Percentiles rank a stretch among this genome's conserved stretches.
Evolutionary conservation across 2,113 vertebrate genomes (phyloP).

Genomic region (Eurypyga helias): DNA sequence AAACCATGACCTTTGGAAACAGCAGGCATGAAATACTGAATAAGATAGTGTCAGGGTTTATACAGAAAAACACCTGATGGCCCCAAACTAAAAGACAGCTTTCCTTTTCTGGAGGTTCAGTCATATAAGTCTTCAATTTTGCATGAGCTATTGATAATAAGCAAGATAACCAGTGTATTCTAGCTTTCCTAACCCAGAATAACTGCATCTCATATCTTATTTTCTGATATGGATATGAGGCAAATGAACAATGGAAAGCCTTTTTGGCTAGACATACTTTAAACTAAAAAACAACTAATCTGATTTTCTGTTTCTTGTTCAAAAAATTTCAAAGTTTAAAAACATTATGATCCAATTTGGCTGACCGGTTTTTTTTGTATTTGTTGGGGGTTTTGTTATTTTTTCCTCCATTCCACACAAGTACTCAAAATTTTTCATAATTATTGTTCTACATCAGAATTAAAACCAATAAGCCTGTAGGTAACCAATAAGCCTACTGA

Average conservation of each 20-base stretch:
- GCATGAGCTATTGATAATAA: background rate
- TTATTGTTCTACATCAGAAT: background rate
- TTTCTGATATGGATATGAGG: background rate
- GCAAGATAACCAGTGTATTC: background rate
- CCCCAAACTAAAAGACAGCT: background rate
- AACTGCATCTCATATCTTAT: background rate
- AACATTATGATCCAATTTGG: background rate
- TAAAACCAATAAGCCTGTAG: background rate
- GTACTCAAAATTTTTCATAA: background rate
- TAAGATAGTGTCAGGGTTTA: background rate
- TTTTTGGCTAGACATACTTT: background rate
- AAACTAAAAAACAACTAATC: background rate
- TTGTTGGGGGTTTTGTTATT: background rate
- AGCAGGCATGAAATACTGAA: background rate
- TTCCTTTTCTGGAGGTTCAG: background rate
- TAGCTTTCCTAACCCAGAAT: background rate
- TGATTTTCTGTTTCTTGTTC: background rate
- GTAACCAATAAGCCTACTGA: background rate
- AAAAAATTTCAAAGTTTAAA: background rate
- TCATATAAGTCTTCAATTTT: background rate
- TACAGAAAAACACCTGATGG: background rate
- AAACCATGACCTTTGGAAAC: background rate
- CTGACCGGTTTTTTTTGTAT: background rate
- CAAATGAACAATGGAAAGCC: background rate
- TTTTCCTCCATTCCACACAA: background rate